These are phyloP conservation scores for Adelognathus sp. DNA, from an alignment of 2,888 invertebrate genomes.

Conservation along the genomic window DNA sequence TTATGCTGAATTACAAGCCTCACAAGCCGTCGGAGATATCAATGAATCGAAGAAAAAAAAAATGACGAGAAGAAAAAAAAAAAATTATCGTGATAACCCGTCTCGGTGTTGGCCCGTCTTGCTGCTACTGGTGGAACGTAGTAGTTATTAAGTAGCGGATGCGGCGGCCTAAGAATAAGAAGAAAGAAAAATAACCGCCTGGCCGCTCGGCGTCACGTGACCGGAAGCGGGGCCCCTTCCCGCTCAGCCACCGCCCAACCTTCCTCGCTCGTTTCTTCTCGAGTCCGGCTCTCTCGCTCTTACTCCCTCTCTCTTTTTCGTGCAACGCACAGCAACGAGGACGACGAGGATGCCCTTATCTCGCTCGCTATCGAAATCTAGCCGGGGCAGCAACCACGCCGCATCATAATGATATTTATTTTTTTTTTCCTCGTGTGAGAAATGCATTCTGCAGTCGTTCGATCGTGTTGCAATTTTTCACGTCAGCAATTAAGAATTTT, in stretches of 20 bases:
- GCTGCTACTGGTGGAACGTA: conserved; percentile 66
- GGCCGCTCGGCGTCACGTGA: conserved; percentile 77
- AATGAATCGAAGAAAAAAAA: neutral
- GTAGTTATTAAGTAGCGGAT: conserved; percentile 78
- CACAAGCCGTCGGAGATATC: neutral
- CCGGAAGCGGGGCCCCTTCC: conserved; percentile 78
- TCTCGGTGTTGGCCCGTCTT: conserved; percentile 48
- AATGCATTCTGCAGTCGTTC: neutral
- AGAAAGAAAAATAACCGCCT: conserved; percentile 80
- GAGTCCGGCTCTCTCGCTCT: conserved; percentile 28
- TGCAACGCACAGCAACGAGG: conserved; percentile 25
- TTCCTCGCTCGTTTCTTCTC: conserved; percentile 48
- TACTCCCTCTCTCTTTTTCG: conserved; percentile 17
- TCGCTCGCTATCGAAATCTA: conserved; percentile 68
- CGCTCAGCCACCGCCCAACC: conserved; percentile 34
- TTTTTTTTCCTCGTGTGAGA: neutral
- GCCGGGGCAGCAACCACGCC: conserved; percentile 59
- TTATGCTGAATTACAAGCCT: no score
- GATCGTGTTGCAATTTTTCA: neutral
- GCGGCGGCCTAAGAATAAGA: conserved; percentile 80
- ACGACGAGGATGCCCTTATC: conserved; percentile 67
- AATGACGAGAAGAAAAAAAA: neutral
- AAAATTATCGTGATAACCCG: conserved; percentile 28
- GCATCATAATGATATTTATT: neutral
- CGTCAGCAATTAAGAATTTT: neutral